A percentile compares a stretch with the other conserved stretches of the same genome.
Conservation (phyloP, 2,888 invertebrate species). For the Cosmia trapezina region DNA sequence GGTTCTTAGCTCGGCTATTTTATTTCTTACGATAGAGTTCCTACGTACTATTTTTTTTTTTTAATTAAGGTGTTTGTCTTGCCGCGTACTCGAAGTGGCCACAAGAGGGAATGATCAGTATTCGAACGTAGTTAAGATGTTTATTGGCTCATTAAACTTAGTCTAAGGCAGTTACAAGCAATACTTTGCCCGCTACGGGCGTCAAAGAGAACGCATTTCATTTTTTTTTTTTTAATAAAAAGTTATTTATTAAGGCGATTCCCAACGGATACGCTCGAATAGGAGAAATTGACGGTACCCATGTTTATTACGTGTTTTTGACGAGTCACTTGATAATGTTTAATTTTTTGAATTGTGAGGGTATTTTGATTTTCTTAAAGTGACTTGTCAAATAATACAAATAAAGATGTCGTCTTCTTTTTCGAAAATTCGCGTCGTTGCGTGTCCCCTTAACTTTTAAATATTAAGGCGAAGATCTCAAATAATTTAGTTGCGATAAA, state of each 20-base stretch:
- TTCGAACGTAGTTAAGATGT: slow-evolving; percentile 75
- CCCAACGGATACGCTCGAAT: slow-evolving; percentile 57
- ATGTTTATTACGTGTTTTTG: slow-evolving; percentile 53
- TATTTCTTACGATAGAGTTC: slow-evolving; percentile 76
- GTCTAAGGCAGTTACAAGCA: slow-evolving; percentile 79
- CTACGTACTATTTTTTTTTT: slow-evolving; percentile 73
- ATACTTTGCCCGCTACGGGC: slow-evolving; percentile 76
- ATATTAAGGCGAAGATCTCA: slow-evolving; percentile 88
- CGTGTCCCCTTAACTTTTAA: slow-evolving; percentile 69
- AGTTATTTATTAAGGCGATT: slow-evolving; percentile 67
- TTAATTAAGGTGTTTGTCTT: slow-evolving; percentile 72
- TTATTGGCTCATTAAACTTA: slow-evolving; percentile 76
- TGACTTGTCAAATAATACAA: slow-evolving; percentile 44
- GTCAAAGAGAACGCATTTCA: slow-evolving; percentile 88
- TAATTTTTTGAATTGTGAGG: slow-evolving; percentile 40
- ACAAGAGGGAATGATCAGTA: slow-evolving; percentile 75
- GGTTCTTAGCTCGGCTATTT: slow-evolving; percentile 69
- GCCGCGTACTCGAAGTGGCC: slow-evolving; percentile 76
- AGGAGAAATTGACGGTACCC: slow-evolving; percentile 49
- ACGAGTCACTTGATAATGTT: slow-evolving; percentile 28
- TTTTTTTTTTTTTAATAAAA: slow-evolving; percentile 74
- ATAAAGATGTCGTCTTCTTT: slow-evolving; percentile 52
- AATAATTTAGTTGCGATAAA: slow-evolving; percentile 84
- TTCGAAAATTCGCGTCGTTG: slow-evolving; percentile 58
- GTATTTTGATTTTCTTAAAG: slow-evolving; percentile 41